Evolutionary conservation across 2,888 invertebrate genomes (phyloP).

Genomic region (Tinea pellionella): DNA sequence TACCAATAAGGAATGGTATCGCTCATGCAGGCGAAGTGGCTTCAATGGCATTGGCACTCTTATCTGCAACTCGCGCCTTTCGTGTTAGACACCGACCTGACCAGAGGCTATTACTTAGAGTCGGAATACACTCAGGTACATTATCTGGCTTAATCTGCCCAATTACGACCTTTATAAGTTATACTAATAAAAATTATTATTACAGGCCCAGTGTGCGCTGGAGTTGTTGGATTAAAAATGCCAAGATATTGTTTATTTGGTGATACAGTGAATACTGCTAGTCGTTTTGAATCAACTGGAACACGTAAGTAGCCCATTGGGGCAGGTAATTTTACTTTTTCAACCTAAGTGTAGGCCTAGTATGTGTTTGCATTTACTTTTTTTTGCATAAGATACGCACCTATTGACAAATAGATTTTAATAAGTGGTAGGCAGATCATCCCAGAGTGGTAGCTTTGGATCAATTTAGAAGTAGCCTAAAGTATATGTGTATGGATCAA

Average conservation of each 20-base stretch:
- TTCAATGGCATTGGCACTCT: slow-evolving; percentile 89
- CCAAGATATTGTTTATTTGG: slow-evolving; percentile 93
- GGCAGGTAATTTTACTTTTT: no score
- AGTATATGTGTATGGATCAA: no score
- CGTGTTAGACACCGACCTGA: slow-evolving; percentile 88
- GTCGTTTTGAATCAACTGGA: slow-evolving; percentile 88
- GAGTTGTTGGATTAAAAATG: slow-evolving; percentile 94
- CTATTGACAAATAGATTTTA: no score
- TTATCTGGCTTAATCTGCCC: no score
- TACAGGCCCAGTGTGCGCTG: slow-evolving; percentile 89
- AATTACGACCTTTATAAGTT: not conserved
- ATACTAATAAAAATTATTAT: slow-evolving; percentile 14
- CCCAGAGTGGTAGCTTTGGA: no score
- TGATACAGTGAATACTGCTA: slow-evolving; percentile 92
- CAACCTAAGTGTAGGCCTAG: no score
- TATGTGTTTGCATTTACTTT: no score
- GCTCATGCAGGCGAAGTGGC: slow-evolving; percentile 94
- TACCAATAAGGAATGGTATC: slow-evolving; percentile 89
- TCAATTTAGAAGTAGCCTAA: no score
- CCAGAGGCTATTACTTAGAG: slow-evolving; percentile 85
- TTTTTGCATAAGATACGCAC: no score
- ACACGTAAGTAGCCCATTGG: slow-evolving; percentile 65
- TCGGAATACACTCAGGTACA: slow-evolving; percentile 89
- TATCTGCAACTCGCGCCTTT: slow-evolving; percentile 87
- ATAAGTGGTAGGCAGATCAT: no score